Evolutionary conservation across 30 jellyfish, hydroid and myxozoan species (phyloP), one percentile per base, ranked within the genome.

Genomic region (Clytia hemisphaerica): DNA sequence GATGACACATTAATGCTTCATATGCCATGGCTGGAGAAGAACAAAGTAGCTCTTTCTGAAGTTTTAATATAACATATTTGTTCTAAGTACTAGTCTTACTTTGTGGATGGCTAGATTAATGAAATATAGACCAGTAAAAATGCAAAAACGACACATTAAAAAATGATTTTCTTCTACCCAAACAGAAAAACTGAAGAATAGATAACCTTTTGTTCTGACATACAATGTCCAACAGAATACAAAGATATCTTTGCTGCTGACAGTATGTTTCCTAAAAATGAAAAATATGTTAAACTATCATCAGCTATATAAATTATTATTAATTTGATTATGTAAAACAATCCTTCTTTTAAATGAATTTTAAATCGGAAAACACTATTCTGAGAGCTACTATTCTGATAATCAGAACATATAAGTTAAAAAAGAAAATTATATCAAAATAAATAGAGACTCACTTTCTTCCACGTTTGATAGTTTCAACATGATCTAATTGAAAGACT

Each of bases 181-280:
- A n/a, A n/a, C n/a, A n/a, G n/a, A n/a, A n/a, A n/a, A n/a, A n/a
- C n/a, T n/a, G n/a, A n/a, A n/a, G n/a, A n/a, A n/a, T n/a, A n/a
- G n/a, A n/a, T n/a, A n/a, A 89, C 98, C 98, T 89, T 89, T 89
- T 15, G 83, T 92, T 61, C 95, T 63, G 15, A 89, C 61, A 67
- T 66, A 89, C 45, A 89, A 72, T 4, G 87, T 73, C 98, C 98
- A 89, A 72, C 95, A 73, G 62, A 89, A 89, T 37, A 61, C 73
- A 50, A 81, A 83, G n/a, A 82, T 50, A 16, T 89, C 95, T 40
- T 19, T 58, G 26, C 29, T 79, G 6, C 78, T 45, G 74, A 78
- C 68, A n/a, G 60, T 44, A 35, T 58, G 83, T 42, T 83, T 73
- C 80, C 88, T 73, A n/a, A 1, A 50, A 61, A 21, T 2, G 6